Conservation (phyloP, 2,113 vertebrate species). For the Hiodon tergisus region DNA sequence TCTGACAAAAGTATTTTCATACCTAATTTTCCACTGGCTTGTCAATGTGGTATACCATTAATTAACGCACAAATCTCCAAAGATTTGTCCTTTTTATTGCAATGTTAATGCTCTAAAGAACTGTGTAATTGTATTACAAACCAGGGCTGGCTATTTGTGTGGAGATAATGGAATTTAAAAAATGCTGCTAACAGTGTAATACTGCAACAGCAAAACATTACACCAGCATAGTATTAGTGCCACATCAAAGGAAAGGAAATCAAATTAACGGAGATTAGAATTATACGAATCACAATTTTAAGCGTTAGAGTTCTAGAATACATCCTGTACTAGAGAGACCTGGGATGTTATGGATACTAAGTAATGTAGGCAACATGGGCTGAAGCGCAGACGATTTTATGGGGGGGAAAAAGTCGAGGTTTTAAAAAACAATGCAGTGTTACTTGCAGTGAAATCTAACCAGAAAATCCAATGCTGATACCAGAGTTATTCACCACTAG, state of each 20-base stretch:
- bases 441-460: too few relatives aligned
- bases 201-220: neutral
- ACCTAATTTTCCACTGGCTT: conserved; percentile 54
- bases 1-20: conserved; percentile 54
- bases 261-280: neutral
- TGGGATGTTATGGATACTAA: too few relatives aligned
- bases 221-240: conserved; percentile 4
- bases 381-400: too few relatives aligned
- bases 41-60: conserved; percentile 51
- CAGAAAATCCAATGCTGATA: too few relatives aligned
- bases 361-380: too few relatives aligned
- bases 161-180: conserved; percentile 6
- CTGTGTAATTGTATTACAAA: conserved; percentile 57
- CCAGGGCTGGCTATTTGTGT: conserved; percentile 45
- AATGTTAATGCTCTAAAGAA: conserved; percentile 56
- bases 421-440: too few relatives aligned
- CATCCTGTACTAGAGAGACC: neutral
- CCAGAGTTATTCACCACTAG: too few relatives aligned
- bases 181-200: neutral
- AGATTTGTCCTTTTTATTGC: conserved; percentile 53
- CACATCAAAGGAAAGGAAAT: conserved; percentile 2
- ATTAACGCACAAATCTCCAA: conserved; percentile 50
- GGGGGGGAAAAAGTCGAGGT: too few relatives aligned
- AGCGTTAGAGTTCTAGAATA: neutral
- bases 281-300: neutral